phyloP scores from a whole-genome alignment of 2,113 vertebrate species.

The Vidua chalybeata region DNA sequence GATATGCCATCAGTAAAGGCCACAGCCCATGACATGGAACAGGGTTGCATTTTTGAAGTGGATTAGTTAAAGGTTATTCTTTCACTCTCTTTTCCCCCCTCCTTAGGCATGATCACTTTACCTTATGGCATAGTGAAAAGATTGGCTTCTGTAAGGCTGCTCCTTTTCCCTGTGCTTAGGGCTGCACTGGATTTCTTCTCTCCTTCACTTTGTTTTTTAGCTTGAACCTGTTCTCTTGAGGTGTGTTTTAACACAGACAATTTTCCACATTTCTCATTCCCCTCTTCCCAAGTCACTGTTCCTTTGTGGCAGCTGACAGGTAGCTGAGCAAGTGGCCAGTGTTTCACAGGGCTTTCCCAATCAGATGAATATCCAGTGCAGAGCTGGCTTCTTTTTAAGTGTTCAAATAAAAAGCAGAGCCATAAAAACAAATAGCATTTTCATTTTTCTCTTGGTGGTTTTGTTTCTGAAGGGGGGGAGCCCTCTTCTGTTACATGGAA shows the following conservation, averaged over 20 bases:
- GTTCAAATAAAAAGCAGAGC: constrained; percentile 52
- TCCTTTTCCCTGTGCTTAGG: background rate
- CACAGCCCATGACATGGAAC: background rate
- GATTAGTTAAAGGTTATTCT: background rate
- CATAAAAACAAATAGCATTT: constrained; percentile 67
- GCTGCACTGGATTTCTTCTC: background rate
- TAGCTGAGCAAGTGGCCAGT: background rate
- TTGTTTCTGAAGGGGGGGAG: constrained; percentile 43
- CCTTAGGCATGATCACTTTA: constrained; percentile 8
- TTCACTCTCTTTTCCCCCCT: background rate
- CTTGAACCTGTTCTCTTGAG: background rate
- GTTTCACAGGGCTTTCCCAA: constrained; percentile 17
- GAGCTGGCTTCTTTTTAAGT: constrained; percentile 45
- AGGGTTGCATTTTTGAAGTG: background rate
- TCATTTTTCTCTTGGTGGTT: constrained; percentile 69
- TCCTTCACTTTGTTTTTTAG: background rate
- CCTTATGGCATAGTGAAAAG: constrained; percentile 13
- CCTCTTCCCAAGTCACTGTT: background rate
- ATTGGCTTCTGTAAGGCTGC: background rate
- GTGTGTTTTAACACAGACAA: background rate
- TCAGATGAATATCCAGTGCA: background rate
- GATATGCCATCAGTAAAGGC: background rate
- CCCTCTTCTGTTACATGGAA: constrained; percentile 48
- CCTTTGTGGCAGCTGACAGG: background rate
- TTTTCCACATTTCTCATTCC: background rate